Evolutionary conservation across 2,797 vertebrate genomes (phyloP), one percentile per base, ranked within the genome.

Genomic region (Triplophysa yarkandensis): DNA sequence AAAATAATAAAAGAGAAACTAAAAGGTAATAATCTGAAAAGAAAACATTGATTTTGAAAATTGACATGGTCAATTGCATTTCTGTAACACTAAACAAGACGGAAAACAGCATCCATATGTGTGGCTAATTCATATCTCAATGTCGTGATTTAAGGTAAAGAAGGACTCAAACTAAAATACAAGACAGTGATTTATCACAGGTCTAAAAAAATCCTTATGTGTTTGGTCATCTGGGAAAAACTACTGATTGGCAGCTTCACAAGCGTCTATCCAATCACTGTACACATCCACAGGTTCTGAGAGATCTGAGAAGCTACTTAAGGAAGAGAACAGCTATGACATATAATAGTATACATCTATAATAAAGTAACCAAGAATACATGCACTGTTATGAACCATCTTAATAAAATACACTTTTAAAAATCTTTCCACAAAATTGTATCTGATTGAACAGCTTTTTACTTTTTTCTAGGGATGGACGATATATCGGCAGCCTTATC

Each of bases 251-350:
- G 96, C 96, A 4, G 95, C 94, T 88, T 98, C 96, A 17, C 96
- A 98, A 76, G 96, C 96, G 0, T 98, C 96, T 69, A 98, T 98
- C 96, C 96, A 98, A 55, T 98, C 96, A 0, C 96, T 97, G 89
- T 98, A 97, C 76, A 98, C 96, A 0, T 98, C 96, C 83, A 98
- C 95, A 0, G 96, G 91, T 82, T 98, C 96, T 0, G 96, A 97
- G 43, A 98, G 92, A 89, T 98, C 96, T 96, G 85, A 27, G 57
- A 2, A 10, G 21, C 0, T 14, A 10, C 85, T 93, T 85, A 92
- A 93, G 89, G 90, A 70, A 1, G 57, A 71, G 16, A 79, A 16
- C 17, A 7, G 6, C 19, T 14, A 16, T 13, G 11, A 13, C 25
- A 54, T n/a, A 36, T 6, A 13, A 43, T n/a, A n/a, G n/a, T n/a